Conservation (phyloP, 2,797 vertebrate genomes). For the Sphenopsis melanotis region DNA sequence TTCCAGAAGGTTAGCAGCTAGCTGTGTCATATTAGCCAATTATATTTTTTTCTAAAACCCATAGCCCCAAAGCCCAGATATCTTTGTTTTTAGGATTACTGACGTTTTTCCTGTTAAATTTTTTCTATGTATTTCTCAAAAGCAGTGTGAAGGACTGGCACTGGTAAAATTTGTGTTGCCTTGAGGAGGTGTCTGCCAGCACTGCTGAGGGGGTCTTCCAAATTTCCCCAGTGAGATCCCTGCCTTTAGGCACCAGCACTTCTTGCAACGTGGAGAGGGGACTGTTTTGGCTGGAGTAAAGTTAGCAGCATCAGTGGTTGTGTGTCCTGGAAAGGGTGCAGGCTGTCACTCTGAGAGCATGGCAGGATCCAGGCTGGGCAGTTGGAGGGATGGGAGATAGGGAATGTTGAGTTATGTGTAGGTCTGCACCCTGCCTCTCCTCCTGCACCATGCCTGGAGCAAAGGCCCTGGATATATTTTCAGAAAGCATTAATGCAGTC, state of each 20-base stretch:
- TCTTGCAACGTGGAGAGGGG: neutral
- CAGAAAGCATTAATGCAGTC: neutral
- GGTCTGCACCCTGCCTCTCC: neutral
- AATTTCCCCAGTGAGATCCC: neutral
- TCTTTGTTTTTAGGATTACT: neutral
- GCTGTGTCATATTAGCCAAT: neutral
- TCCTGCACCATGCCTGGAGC: neutral
- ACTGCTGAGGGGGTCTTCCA: neutral
- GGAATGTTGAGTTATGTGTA: accelerated
- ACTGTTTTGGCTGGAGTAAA: neutral
- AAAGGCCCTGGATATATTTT: neutral
- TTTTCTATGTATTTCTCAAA: neutral
- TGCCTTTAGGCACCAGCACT: neutral
- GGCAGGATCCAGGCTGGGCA: neutral
- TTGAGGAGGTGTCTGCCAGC: neutral
- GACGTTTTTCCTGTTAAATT: neutral
- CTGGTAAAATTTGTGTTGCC: neutral
- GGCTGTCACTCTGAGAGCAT: neutral
- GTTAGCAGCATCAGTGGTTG: neutral
- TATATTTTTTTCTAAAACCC: neutral
- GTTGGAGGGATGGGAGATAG: neutral
- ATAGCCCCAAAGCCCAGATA: neutral
- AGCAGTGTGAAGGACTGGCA: neutral
- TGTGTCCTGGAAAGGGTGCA: neutral
- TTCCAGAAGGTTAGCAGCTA: neutral